Evolutionary conservation across 2,888 invertebrate species (phyloP), one percentile per base, ranked within the genome.

Genomic region (Nezara viridula): DNA sequence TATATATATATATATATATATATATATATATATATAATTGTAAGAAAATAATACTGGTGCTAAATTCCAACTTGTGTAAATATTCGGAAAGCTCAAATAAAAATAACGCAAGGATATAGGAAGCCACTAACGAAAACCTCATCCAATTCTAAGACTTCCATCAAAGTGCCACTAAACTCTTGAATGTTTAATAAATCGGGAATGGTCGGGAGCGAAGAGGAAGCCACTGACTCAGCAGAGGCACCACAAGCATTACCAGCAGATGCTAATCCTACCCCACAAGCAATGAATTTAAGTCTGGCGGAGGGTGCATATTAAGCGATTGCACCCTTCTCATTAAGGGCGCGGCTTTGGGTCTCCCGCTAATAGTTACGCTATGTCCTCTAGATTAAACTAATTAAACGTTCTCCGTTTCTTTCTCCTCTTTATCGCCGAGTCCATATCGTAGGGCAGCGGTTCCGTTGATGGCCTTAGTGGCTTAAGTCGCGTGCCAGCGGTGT

Each of bases 311-410:
- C 81, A 81, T 81, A 81, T 81, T 81, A 81, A 81, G 81, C 44
- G 81, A 81, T 81, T 81, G 81, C 81, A 81, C 81, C 81, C 40
- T 47, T 47, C 81, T 81, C 44, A 81, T 81, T 81, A 81, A 37
- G 81, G 40, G n/a, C 81, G 81, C 81, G 81, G 81, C 81, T 47
- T 47, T 81, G 81, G 81, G 81, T 44, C n/a, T 24, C 66, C 55
- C 55, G 24, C 86, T 86, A 86, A 86, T 86, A 86, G 86, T 44
- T 86, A 27, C 86, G 27, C 32, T 86, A 52, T 60, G 86, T 44
- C 86, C 52, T 86, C 37, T 27, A 60, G 86, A 86, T 86, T 86
- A 55, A 86, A 60, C 52, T 60, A 60, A 86, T 86, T 86, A 86
- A 86, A 86, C 49, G 55, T 40, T 52, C 86, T 49, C 32, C 50